Base-by-base conservation (phyloP, 2,888 invertebrate genomes). In the Hypomecis punctinalis region DNA sequence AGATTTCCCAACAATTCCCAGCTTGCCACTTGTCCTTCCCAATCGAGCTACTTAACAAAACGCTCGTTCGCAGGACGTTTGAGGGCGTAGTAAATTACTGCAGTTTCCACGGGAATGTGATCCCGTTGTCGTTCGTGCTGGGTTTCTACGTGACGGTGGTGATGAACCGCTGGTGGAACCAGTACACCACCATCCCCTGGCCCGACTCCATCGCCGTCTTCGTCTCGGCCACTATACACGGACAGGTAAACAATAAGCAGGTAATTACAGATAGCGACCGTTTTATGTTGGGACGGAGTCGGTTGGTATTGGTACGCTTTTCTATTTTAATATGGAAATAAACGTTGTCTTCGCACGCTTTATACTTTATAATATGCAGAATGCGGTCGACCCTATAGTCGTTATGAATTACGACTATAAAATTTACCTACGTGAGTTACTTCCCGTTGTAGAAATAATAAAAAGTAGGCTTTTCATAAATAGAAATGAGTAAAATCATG, bases 61-160 rank as follows among this genome's bases (percentile, higher is more conserved):
- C 39, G 36, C 40, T 72, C 72, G 11, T 69, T 88, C 86, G 58
- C 90, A 97, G 97, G 84, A 84, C 94, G 66, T 98, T 98, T 85
- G 98, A 97, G 88, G 94, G 95, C 68, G 93, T 98, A 58, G 97
- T 96, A 5, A 94, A 95, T 70, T 98, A 98, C 88, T 98, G 98
- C 91, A 95, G 96, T 80, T 95, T 95, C 73, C 97, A 97, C 89
- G 97, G 96, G 75, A 96, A 96, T 89, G 94, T 98, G 75, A 98
- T 98, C 77, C 98, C 98, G 10, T 88, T 98, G 71, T 98, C 98
- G 5, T 98, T 98, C 87, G 98, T 98, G 66, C 94, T 98, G 75
- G 98, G 98, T 75, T 98, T 98, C 93, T 98, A 98, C 90, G 98
- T 98, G 58, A 96, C 97, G 6, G 96, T 98, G 73, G 98, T 98